Evolutionary conservation across 2,888 invertebrate genomes (phyloP).

Genomic region (Drosophila neotestacea): DNA sequence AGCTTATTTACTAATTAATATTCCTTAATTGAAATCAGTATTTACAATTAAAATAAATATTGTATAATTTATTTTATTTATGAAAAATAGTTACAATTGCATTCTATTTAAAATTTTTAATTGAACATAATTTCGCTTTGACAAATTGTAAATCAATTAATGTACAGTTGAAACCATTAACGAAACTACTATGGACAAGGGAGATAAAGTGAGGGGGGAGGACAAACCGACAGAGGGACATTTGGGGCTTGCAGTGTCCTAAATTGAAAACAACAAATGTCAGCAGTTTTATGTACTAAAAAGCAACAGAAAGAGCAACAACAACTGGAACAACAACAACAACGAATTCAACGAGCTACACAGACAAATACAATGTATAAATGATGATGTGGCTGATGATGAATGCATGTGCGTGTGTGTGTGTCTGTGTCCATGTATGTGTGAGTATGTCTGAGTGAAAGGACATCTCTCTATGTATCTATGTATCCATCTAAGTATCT

Average conservation of each 20-base stretch:
- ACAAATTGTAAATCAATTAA: conserved; percentile 71
- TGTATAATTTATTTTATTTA: background rate
- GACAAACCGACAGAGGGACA: background rate
- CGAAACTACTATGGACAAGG: background rate
- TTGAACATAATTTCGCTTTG: conserved; percentile 53
- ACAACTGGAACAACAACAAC: conserved; percentile 19
- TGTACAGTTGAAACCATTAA: conserved; percentile 20
- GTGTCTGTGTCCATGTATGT: background rate
- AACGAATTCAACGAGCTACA: conserved; percentile 38
- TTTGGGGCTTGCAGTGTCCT: conserved; percentile 39
- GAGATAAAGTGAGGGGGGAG: background rate
- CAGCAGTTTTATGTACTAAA: conserved; percentile 72
- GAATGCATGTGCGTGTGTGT: conserved; percentile 57
- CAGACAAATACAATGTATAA: conserved; percentile 77
- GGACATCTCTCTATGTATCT: conserved; percentile 37
- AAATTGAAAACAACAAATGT: conserved; percentile 77
- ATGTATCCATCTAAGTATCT: conserved; percentile 41
- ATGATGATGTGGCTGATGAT: conserved; percentile 78
- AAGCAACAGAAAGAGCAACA: conserved; percentile 30
- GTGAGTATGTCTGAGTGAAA: conserved; percentile 14
- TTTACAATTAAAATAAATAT: background rate
- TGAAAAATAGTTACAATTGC: background rate
- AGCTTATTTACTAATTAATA: background rate
- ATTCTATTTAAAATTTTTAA: background rate
- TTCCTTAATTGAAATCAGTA: background rate